Percentiles rank a stretch among this genome's conserved stretches.
phyloP scores from a whole-genome alignment of 2,113 vertebrate species.

The Caranx melampygus region DNA sequence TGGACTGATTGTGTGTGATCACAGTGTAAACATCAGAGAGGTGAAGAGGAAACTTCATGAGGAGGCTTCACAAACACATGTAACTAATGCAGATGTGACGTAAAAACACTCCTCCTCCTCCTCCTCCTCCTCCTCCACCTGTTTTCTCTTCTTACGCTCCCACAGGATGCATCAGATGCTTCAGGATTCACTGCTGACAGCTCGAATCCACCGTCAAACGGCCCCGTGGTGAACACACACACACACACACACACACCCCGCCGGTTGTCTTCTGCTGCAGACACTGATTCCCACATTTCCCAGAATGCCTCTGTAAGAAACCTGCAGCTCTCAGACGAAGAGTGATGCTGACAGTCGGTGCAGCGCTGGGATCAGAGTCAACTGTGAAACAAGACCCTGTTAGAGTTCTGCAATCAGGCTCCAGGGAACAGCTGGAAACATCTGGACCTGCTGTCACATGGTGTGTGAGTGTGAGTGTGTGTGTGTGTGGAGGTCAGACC shows the following conservation, averaged over 20 bases:
- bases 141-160: background rate
- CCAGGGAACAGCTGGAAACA: conserved; percentile 51
- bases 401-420: conserved; percentile 16
- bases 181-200: background rate
- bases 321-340: background rate
- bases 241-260: no score
- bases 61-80: background rate
- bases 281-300: background rate
- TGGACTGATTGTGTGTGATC: no score
- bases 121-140: no score
- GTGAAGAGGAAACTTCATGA: no score
- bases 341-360: background rate
- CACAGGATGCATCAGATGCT: background rate
- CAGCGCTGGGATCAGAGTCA: no score
- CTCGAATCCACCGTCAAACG: background rate
- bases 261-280: background rate
- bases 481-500: conserved; percentile 55
- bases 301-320: background rate
- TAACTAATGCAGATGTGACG: conserved; percentile 18
- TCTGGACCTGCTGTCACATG: conserved; percentile 65
- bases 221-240: background rate
- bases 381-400: background rate
- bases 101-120: conserved; percentile 1
- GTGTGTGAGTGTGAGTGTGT: conserved; percentile 7
- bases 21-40: no score